Base-by-base conservation (phyloP, 1,140 invertebrate genomes). In the Apis mellifera region DNA sequence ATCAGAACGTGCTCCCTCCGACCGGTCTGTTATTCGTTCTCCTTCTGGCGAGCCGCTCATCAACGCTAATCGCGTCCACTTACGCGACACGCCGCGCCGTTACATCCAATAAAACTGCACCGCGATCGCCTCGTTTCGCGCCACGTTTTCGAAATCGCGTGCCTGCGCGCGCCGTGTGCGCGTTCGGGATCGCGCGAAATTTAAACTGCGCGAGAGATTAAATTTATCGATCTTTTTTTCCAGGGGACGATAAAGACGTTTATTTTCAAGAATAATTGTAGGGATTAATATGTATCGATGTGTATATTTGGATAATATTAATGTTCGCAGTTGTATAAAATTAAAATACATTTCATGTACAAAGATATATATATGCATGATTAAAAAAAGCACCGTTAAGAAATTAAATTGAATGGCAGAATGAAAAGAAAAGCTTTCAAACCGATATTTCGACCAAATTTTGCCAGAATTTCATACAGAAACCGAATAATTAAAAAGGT, bases 1-100 rank as follows among this genome's bases (percentile, higher is more conserved):
- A 89, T 89, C 87, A 86, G 73, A 88, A 85, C 87, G 85, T 87
- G 86, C 86, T 88, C 85, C 84, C 76, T 66, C 62, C 62, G 76
- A 85, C 71, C 81, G 76, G 84, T 66, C 86, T 81, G 88, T 88
- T 75, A 86, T 88, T 88, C 84, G 78, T 88, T 88, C 84, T 66
- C 70, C 74, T 86, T 82, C 78, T 79, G 54, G 70, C 66, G 59
- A 85, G 70, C 48, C 66, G 69, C 68, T 86, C 86, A 84, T 88
- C 86, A 88, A 57, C 72, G 83, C 50, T 87, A 87, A 82, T 88
- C 81, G 65, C 60, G 81, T 74, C 76, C 81, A 86, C 83, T 84
- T 83, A 66, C 60, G 68, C 76, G 76, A 78, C 68, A 50, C 66
- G 79, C 42, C n/a, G 57, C 78, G 66, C 19, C 48, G 52, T 70